Evolutionary conservation across 2,113 vertebrate species (phyloP).

Genomic region (Aix galericulata): DNA sequence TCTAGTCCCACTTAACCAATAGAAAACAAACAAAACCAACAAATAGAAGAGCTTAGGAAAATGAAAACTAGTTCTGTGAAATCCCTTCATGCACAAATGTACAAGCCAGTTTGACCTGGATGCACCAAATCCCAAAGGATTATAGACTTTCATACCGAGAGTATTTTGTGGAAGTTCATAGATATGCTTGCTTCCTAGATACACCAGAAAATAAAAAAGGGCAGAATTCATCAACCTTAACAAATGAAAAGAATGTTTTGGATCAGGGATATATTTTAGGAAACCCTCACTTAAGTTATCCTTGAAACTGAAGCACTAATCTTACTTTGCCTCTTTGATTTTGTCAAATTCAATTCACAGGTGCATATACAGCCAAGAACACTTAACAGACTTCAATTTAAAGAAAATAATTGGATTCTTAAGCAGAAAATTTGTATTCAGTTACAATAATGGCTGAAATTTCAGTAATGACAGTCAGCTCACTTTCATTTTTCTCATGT

Average conservation of each 20-base stretch:
- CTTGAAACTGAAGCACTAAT: background rate
- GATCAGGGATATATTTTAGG: background rate
- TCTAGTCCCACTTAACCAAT: background rate
- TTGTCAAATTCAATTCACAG: background rate
- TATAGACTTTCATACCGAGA: background rate
- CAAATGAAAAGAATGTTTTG: too few relatives aligned
- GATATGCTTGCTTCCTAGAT: background rate
- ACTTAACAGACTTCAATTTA: background rate
- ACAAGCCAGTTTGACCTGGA: background rate
- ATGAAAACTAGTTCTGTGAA: background rate
- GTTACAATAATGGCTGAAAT: background rate
- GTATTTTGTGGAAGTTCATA: background rate
- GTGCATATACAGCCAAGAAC: background rate
- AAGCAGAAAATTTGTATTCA: background rate
- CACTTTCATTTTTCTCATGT: conserved; percentile 17
- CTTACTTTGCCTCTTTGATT: background rate
- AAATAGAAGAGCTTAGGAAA: background rate
- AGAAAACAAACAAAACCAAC: background rate
- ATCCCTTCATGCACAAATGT: background rate
- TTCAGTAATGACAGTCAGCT: background rate
- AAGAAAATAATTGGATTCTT: background rate
- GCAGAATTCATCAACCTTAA: too few relatives aligned
- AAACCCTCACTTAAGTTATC: background rate
- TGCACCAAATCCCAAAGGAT: background rate
- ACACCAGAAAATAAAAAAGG: background rate